Base-by-base conservation (phyloP, 1,140 invertebrate genomes). In the Zophobas atratus region DNA sequence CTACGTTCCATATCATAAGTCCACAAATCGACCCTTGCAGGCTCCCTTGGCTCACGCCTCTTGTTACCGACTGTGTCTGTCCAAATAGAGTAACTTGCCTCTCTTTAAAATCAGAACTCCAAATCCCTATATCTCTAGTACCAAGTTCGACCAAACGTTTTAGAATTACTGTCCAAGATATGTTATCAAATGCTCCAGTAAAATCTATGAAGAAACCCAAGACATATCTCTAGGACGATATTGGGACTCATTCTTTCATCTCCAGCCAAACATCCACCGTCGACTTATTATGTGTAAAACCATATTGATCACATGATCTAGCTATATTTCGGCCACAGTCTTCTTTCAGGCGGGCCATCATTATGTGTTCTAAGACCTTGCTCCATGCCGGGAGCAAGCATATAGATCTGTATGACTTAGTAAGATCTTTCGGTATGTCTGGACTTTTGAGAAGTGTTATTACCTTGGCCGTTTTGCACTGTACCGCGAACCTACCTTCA, bases 141-240 rank as follows among this genome's bases (percentile, higher is more conserved):
- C 48, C 71, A 1, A 36, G 4, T 6, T 74, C 71, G 1, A 6
- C 36, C 6, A 74, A 4, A 3, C 8, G 8, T n/a, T 77, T 0
- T 0, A 88, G 36, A 0, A 87, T 80, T 70, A 77, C 81, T 0
- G 85, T 84, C 88, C 87, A 88, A 84, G 85, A 86, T 0, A 84
- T 77, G 36, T 85, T 84, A 55, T 87, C 84, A 67, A 88, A 88
- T 0, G 87, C 87, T 0, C 87, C 87, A 0, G 82, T 82, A 8
- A 88, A 88, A 55, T 88, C 88, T 2, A 88, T 51, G n/a, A 87
- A 81, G 0, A 88, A 78, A 0, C 78, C 82, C n/a, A 87, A 60
- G 0, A 82, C 84, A 57, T 87, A 87, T 33, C 84, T 85, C 1
- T 55, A 2, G 35, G 35, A 4, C 8, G 39, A 49, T 3, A 2